Evolutionary conservation across 1,140 invertebrate species (phyloP).

Genomic region (Brachionus angularis): DNA sequence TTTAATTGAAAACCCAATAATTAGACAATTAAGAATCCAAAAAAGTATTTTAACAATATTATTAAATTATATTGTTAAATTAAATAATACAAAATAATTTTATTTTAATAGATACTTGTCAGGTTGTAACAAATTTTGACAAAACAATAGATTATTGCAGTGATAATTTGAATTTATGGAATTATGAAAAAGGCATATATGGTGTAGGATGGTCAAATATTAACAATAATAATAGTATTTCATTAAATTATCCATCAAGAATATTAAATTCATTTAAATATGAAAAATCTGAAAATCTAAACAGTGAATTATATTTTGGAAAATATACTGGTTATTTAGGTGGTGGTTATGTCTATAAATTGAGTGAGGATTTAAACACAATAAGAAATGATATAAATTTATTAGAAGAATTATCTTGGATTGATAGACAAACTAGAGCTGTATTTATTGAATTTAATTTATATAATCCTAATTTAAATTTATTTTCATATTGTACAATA

Average conservation of each 20-base stretch:
- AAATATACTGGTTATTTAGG: slow-evolving; percentile 59
- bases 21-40: too few species aligned
- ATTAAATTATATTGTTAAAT: too few species aligned
- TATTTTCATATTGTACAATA: slow-evolving; percentile 60
- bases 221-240: too few species aligned
- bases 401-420: slow-evolving; percentile 60
- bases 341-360: slow-evolving; percentile 61
- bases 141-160: background rate
- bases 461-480: slow-evolving; percentile 61
- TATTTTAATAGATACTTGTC: too few species aligned
- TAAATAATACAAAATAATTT: too few species aligned
- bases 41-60: too few species aligned
- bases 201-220: slow-evolving; percentile 10
- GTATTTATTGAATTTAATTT: slow-evolving; percentile 63
- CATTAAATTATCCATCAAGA: too few species aligned
- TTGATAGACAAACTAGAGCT: slow-evolving; percentile 61
- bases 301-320: slow-evolving; percentile 59
- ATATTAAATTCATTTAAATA: slow-evolving; percentile 57
- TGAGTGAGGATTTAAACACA: slow-evolving; percentile 54
- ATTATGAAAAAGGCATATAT: background rate
- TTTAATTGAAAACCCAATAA: too few species aligned
- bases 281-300: slow-evolving; percentile 51
- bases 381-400: slow-evolving; percentile 52
- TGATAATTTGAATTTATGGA: background rate
- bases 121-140: background rate